Conservation (phyloP, 2,797 vertebrate genomes). For the Cryptoprocta ferox region DNA sequence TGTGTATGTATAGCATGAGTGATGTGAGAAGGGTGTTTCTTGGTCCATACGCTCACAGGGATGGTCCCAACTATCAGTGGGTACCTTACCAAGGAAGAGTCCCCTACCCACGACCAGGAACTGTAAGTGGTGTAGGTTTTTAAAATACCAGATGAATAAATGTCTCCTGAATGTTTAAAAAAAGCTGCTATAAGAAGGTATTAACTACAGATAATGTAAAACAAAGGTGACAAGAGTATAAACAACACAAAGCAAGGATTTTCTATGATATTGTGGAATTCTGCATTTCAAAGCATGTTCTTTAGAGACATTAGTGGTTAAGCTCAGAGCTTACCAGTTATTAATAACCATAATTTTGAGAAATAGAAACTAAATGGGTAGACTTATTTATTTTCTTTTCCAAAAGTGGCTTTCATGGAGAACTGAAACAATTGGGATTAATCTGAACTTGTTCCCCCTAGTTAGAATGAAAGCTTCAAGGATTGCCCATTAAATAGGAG, state of each 20-base stretch:
- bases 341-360: not conserved
- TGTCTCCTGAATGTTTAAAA: not conserved
- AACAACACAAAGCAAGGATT: not conserved
- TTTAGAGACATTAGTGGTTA: not conserved
- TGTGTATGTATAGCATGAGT: constrained; percentile 98
- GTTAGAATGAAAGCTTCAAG: not conserved
- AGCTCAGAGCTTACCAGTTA: not conserved
- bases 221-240: not conserved
- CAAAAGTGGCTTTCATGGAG: not conserved
- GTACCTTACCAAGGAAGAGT: constrained; percentile 97
- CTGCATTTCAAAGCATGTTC: not conserved
- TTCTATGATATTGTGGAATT: not conserved
- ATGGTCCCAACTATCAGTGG: constrained; percentile 99
- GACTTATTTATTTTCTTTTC: not conserved
- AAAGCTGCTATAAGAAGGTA: not conserved
- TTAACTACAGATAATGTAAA: not conserved
- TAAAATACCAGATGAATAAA: not conserved
- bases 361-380: not conserved
- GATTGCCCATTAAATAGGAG: not conserved
- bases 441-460: not conserved
- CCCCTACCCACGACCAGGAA: constrained; percentile 97
- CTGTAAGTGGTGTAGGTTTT: constrained; percentile 89
- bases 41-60: constrained; percentile 97
- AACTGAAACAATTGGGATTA: not conserved
- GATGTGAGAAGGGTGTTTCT: constrained; percentile 97